Evolutionary conservation across 2,888 invertebrate genomes (phyloP), one percentile per base, ranked within the genome.

Genomic region (Hololepta plana): DNA sequence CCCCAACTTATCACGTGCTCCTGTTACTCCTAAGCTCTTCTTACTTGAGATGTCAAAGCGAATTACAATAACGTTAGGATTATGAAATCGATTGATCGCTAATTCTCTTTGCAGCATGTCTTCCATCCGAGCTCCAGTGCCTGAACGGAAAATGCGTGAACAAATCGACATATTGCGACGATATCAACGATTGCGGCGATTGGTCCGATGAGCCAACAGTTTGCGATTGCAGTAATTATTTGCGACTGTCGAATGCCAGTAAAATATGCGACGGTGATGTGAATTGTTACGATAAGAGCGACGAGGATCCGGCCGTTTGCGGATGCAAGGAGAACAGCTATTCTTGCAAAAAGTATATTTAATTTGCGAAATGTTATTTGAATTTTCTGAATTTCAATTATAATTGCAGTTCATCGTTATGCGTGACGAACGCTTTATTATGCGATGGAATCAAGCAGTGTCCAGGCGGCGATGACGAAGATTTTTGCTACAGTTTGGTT

Each of bases 371-470:
- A n/a, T n/a, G n/a, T n/a, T n/a, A n/a, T n/a, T n/a, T n/a, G n/a
- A n/a, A n/a, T n/a, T n/a, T n/a, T n/a, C n/a, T n/a, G n/a, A n/a
- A n/a, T n/a, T n/a, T n/a, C n/a, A n/a, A n/a, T n/a, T n/a, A n/a
- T n/a, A n/a, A n/a, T n/a, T n/a, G n/a, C n/a, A n/a, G n/a, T n/a
- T n/a, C n/a, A n/a, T n/a, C n/a, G n/a, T n/a, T n/a, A n/a, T n/a
- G n/a, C n/a, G n/a, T n/a, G n/a, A n/a, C n/a, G n/a, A 56, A 57
- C 12, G 80, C 81, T 35, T 67, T 75, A 53, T 65, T 81, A 1
- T 84, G 84, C 44, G 84, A 84, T 43, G 73, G 71, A n/a, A 49
- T 64, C 4, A 39, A 47, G 1, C 82, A 85, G 42, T 85, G 84
- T 46, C 69, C 71, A 0, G 57, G 67, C 30, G 72, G 71, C 4